Evolutionary conservation across 2,797 vertebrate species (phyloP).

Genomic region (Notamacropus eugenii): DNA sequence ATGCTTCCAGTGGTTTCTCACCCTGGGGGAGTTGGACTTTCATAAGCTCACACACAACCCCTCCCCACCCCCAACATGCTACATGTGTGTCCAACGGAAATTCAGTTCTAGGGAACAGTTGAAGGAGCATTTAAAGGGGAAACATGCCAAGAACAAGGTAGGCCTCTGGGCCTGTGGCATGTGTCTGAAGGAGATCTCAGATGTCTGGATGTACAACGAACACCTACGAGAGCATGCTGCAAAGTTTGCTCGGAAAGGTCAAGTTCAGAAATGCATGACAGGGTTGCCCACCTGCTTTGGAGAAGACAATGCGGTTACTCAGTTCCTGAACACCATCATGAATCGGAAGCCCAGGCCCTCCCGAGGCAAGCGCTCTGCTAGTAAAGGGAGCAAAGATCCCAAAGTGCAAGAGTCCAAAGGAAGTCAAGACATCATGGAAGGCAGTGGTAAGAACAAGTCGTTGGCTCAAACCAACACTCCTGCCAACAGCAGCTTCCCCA

Average conservation of each 20-base stretch:
- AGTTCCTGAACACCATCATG: constrained; percentile 92
- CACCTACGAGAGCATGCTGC: constrained; percentile 96
- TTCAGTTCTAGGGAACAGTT: constrained; percentile 97
- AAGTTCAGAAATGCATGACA: constrained; percentile 90
- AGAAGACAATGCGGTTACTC: constrained; percentile 90
- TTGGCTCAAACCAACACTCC: background rate
- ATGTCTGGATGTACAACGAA: constrained; percentile 99
- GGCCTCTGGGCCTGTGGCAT: constrained; percentile 99
- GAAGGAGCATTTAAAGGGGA: constrained; percentile 95
- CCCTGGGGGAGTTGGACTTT: constrained; percentile 95
- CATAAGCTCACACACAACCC: constrained; percentile 97
- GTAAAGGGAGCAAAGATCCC: constrained; percentile 82
- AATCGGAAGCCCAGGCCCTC: constrained; percentile 87
- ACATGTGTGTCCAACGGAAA: constrained; percentile 98
- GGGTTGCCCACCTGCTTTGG: constrained; percentile 90
- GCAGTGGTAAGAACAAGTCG: constrained; percentile 66
- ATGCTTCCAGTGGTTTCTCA: constrained; percentile 97
- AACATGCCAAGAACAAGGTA: constrained; percentile 94
- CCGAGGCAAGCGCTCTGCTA: constrained; percentile 64
- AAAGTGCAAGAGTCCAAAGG: constrained; percentile 80
- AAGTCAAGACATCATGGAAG: constrained; percentile 80
- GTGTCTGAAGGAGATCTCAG: constrained; percentile 97
- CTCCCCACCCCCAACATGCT: constrained; percentile 96
- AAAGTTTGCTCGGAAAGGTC: constrained; percentile 94
- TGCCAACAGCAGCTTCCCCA: background rate